phyloP scores from a whole-genome alignment of 2,113 vertebrate genomes.

The Australoheros scitulus region DNA sequence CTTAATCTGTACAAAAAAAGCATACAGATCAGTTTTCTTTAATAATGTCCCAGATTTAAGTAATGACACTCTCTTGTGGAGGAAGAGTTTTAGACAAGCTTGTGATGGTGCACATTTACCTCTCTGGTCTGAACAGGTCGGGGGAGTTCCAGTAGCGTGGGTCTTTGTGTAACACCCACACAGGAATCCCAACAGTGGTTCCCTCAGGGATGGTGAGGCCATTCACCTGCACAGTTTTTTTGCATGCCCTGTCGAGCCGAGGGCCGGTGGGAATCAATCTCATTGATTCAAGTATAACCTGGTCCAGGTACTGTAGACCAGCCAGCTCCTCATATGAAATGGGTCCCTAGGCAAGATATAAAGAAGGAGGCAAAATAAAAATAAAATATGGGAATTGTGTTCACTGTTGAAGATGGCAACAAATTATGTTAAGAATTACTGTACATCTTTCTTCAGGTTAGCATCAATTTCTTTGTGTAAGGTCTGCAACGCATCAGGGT shows the following conservation, averaged over 20 bases:
- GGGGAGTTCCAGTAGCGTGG: constrained; percentile 65
- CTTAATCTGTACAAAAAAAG: neutral
- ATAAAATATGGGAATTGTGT: too few species aligned
- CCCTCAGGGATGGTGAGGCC: constrained; percentile 63
- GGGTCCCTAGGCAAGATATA: constrained; percentile 20
- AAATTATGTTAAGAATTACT: too few species aligned
- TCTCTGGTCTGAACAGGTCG: constrained; percentile 67
- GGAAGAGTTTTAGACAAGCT: neutral
- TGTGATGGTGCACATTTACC: constrained; percentile 35
- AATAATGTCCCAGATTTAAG: neutral
- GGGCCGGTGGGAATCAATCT: constrained; percentile 56
- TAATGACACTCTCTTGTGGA: too few species aligned
- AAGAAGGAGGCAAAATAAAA: rapidly evolving
- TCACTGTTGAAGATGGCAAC: too few species aligned
- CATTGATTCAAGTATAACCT: constrained; percentile 59
- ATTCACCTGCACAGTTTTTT: constrained; percentile 53
- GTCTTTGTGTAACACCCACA: constrained; percentile 46
- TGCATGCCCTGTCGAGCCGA: constrained; percentile 66
- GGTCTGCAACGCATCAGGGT: too few species aligned
- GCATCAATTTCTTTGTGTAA: too few species aligned
- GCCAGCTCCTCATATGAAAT: constrained; percentile 51
- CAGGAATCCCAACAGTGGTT: constrained; percentile 46
- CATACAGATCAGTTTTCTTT: neutral
- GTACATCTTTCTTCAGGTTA: too few species aligned
- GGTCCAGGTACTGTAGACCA: constrained; percentile 65